A percentile compares a stretch with the other conserved stretches of the same genome.
Evolutionary conservation across 2,797 vertebrate species (phyloP).

Genomic region (Loriculus beryllinus): DNA sequence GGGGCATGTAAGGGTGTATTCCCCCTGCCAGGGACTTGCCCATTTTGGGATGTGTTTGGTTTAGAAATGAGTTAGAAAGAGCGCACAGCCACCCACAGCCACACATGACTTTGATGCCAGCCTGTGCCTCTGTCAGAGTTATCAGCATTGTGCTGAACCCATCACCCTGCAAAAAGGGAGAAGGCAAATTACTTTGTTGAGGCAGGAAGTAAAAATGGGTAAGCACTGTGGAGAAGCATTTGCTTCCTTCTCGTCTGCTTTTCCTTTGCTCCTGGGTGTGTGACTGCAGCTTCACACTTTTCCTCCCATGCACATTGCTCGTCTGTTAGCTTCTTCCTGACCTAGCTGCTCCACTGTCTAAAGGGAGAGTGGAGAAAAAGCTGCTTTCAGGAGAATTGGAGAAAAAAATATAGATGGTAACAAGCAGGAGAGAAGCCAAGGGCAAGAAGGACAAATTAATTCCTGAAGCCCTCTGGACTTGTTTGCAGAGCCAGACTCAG

Average conservation of each 20-base stretch:
- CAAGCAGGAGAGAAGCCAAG: background rate
- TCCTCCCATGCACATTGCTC: background rate
- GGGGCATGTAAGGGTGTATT: fast-evolving
- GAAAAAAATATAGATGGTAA: background rate
- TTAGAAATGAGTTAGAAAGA: background rate
- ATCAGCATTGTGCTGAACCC: background rate
- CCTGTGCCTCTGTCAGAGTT: background rate
- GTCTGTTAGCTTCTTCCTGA: background rate
- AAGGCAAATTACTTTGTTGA: background rate
- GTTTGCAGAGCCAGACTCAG: background rate
- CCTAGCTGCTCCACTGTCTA: background rate
- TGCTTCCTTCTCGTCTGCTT: background rate
- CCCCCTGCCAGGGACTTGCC: background rate
- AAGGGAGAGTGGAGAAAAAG: background rate
- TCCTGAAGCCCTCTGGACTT: background rate
- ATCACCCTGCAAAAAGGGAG: background rate
- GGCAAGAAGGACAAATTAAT: background rate
- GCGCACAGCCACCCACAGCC: fast-evolving
- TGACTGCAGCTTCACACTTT: background rate
- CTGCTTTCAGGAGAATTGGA: background rate
- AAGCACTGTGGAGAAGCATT: background rate
- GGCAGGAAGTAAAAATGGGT: background rate
- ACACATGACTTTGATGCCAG: background rate
- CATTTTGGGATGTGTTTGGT: background rate
- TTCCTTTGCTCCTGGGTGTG: background rate